Evolutionary conservation across 2,888 invertebrate species (phyloP).

Genomic region (Platycnemis pennipes): DNA sequence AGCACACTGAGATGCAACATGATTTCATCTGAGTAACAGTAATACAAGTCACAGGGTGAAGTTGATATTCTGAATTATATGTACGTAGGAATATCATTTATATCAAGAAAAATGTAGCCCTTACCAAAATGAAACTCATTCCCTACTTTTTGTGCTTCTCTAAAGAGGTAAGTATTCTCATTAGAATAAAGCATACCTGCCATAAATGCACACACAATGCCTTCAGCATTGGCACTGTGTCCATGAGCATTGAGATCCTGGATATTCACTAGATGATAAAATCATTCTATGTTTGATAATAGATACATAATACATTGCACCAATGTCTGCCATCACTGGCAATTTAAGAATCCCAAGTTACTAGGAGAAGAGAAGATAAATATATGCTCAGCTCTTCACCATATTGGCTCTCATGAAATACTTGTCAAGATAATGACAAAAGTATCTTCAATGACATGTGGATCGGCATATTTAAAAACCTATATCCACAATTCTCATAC

Average conservation of each 20-base stretch:
- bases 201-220: constrained; percentile 12
- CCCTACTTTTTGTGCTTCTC: neutral
- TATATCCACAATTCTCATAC: neutral
- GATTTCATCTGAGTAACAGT: constrained; percentile 18
- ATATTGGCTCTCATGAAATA: neutral
- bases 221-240: neutral
- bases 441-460: neutral
- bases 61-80: neutral
- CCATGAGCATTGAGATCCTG: neutral
- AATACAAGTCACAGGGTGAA: neutral
- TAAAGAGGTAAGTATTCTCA: neutral
- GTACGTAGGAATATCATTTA: neutral
- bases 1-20: neutral
- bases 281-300: neutral
- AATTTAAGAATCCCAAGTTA: neutral
- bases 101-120: neutral
- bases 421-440: neutral
- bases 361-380: constrained; percentile 6
- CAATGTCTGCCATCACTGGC: neutral
- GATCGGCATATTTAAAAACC: neutral
- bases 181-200: neutral
- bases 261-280: neutral
- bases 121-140: neutral
- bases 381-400: neutral
- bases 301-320: neutral